Base-by-base conservation (phyloP, 92 coral and sea anemone species). In the Epizoanthus ramosus region DNA sequence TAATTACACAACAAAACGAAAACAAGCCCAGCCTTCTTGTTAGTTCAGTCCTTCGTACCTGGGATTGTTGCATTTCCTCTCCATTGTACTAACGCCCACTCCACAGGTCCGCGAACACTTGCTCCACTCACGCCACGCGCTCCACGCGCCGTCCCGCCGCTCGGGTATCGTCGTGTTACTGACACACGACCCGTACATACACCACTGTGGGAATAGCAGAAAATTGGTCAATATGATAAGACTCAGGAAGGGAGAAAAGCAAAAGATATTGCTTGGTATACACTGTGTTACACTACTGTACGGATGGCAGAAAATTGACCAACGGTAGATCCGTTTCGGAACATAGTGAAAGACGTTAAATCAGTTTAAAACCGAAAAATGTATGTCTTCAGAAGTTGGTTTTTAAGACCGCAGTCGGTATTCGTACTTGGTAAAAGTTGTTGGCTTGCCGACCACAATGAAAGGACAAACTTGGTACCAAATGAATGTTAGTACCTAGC, bases 81-180 rank as follows among this genome's bases (percentile, higher is more conserved):
- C 73, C 79, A 86, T 92, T 14, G 86, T 80, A 37, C 84, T 86
- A 8, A 95, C 92, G 1, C 98, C 98, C 43, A 92, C 84, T 6
- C 98, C 98, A 86, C 98, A 95, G 41, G 95, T 86, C 68, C 98
- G 89, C 41, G 98, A 95, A 73, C 98, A 95, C 64, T 74, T 70
- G 84, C 95, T 92, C 98, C 98, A 93, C 45, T 39, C 75, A 23
- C 95, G 87, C 98, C 98, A 95, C 68, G 85, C 50, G 69, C 92
- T 85, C 98, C 98, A 95, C 70, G 85, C 95, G 8, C 98, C 98
- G 68, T 95, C 98, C 52, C 89, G 93, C 45, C 89, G 87, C 41
- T 57, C 74, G 3, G 97, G 94, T 2, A 93, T 86, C 25, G 93
- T 83, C 9, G 87, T 84, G 72, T 91, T 95, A 47, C 87, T 80